Conservation (phyloP, 2,888 invertebrate genomes). For the Latrodectus elegans region DNA sequence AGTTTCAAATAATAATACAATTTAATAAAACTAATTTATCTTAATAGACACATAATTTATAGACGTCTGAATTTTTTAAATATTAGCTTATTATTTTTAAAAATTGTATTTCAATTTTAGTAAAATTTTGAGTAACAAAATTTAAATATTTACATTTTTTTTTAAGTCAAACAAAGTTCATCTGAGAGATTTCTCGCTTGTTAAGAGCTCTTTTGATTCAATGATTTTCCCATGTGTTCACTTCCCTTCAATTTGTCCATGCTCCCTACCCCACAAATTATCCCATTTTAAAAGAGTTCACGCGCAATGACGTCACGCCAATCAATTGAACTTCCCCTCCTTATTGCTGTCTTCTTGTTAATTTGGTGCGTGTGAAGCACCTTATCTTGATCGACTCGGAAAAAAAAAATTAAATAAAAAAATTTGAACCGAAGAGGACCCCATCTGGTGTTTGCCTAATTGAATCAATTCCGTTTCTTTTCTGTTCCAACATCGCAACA, state of each 20-base stretch:
- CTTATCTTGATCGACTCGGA: constrained; percentile 63
- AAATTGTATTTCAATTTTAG: too few species aligned
- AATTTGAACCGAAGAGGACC: constrained; percentile 45
- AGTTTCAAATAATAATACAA: too few species aligned
- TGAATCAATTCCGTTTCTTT: constrained; percentile 62
- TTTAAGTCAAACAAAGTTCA: too few species aligned
- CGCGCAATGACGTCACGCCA: constrained; percentile 60
- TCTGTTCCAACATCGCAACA: not conserved
- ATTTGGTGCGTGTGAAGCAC: constrained; percentile 67
- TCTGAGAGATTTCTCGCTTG: too few species aligned
- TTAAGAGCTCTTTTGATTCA: too few species aligned
- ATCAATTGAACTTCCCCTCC: constrained; percentile 41
- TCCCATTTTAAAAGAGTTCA: constrained; percentile 46
- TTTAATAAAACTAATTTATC: too few species aligned
- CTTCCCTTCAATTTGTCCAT: constrained; percentile 18
- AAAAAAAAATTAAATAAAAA: constrained; percentile 11
- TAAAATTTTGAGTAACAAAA: too few species aligned
- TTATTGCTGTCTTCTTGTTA: constrained; percentile 52
- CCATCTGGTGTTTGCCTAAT: constrained; percentile 69
- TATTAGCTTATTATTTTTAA: too few species aligned
- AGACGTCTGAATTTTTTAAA: too few species aligned
- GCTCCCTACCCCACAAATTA: constrained; percentile 17
- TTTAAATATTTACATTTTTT: too few species aligned
- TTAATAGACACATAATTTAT: too few species aligned
- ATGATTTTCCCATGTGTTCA: too few species aligned